These are phyloP conservation scores for Caenorhabditis imperialis DNA, from an alignment of 2,888 invertebrate species.

Conservation along the genomic window DNA sequence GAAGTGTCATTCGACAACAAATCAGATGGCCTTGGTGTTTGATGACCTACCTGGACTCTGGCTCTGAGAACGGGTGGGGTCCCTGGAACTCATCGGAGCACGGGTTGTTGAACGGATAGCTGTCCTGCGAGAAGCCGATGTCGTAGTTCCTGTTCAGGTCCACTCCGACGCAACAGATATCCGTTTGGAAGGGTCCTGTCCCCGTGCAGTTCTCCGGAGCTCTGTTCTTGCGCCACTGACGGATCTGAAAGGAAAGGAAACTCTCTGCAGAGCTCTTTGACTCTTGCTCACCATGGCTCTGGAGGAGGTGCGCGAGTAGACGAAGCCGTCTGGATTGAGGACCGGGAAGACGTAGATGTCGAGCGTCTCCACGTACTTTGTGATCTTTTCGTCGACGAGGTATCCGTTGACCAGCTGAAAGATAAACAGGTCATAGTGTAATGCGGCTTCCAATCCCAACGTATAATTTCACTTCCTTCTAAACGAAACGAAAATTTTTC, in stretches of 20 bases:
- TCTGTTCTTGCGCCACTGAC: slow-evolving; percentile 77
- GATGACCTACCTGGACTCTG: slow-evolving; percentile 71
- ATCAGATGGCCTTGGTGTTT: no score
- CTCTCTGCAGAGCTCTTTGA: no score
- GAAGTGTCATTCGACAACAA: no score
- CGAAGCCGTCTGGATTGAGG: slow-evolving; percentile 77
- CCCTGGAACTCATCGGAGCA: slow-evolving; percentile 78
- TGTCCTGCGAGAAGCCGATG: slow-evolving; percentile 66
- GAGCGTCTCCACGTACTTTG: slow-evolving; percentile 69
- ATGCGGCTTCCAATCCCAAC: not conserved
- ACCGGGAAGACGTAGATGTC: slow-evolving; percentile 76
- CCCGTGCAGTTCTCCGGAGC: slow-evolving; percentile 75
- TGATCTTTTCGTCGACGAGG: slow-evolving; percentile 64
- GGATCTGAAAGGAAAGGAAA: slow-evolving; percentile 70
- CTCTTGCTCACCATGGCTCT: slow-evolving; percentile 53
- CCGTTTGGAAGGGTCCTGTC: slow-evolving; percentile 63
- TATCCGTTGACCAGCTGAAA: slow-evolving; percentile 69
- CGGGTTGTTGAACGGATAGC: slow-evolving; percentile 76
- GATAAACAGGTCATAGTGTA: slow-evolving; percentile 14
- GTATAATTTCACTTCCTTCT: slow-evolving; percentile 4
- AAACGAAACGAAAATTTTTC: no score
- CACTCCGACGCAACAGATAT: slow-evolving; percentile 74
- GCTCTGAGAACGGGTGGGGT: slow-evolving; percentile 75
- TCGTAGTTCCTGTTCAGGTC: slow-evolving; percentile 78
- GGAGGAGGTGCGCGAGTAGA: slow-evolving; percentile 66